Evolutionary conservation across 2,113 vertebrate genomes (phyloP).

Genomic region (Arothron firmamentum): DNA sequence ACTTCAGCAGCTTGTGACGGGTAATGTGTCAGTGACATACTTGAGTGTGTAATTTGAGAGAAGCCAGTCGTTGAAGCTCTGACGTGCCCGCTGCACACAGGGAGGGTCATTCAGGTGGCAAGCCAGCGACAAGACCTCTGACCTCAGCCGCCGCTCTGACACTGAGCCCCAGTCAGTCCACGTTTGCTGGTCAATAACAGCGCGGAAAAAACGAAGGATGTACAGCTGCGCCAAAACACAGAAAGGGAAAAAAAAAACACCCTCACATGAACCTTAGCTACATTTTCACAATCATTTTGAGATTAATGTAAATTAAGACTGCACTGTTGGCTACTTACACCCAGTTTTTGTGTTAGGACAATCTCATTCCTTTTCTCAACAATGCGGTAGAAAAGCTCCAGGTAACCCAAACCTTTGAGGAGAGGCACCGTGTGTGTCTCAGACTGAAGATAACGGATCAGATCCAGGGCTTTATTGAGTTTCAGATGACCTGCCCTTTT

Average conservation of each 20-base stretch:
- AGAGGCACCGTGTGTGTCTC: conserved; percentile 75
- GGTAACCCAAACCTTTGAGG: conserved; percentile 70
- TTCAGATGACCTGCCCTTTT: conserved; percentile 70
- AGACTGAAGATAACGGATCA: conserved; percentile 70
- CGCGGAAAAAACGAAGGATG: conserved; percentile 72
- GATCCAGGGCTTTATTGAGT: conserved; percentile 68
- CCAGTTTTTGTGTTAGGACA: conserved; percentile 64
- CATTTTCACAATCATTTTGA: background rate
- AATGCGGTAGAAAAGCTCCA: conserved; percentile 68
- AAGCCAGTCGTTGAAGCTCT: conserved; percentile 69
- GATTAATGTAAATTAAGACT: background rate
- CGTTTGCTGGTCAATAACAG: conserved; percentile 72
- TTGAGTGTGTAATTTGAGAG: conserved; percentile 69
- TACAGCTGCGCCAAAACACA: conserved; percentile 55
- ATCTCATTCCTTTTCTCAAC: conserved; percentile 65
- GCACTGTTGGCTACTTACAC: conserved; percentile 48
- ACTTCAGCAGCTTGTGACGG: background rate
- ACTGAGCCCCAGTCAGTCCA: conserved; percentile 73
- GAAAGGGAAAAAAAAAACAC: conserved; percentile 6
- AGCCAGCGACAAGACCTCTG: conserved; percentile 71
- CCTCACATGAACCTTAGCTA: background rate
- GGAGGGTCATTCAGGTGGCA: conserved; percentile 70
- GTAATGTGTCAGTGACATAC: conserved; percentile 38
- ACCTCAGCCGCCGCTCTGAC: conserved; percentile 72
- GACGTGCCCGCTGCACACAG: conserved; percentile 63